Evolutionary conservation across 2,888 invertebrate genomes (phyloP), one percentile per base, ranked within the genome.

Genomic region (Hydroisotoma schaefferi): DNA sequence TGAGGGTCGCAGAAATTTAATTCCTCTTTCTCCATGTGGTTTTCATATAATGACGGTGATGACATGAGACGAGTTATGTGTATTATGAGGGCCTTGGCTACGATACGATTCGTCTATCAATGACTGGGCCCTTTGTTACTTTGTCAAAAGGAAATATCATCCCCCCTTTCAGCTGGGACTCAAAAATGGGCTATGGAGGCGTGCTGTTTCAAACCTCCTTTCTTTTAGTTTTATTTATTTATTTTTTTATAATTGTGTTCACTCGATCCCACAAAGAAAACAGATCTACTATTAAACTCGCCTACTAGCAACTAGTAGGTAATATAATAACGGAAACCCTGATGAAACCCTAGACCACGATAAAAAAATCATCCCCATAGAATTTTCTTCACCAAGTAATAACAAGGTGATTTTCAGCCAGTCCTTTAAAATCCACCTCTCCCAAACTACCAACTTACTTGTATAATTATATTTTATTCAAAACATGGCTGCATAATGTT

Each of bases 51-150:
- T 33, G n/a, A 40, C 20, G n/a, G n/a, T n/a, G n/a, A n/a, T n/a
- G n/a, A 40, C 40, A 15, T 40, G n/a, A 18, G 20, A 5, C 5
- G 15, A 40, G 15, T 5, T 5, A 40, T 40, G n/a, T 40, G n/a
- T 40, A 18, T 40, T 40, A 40, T 40, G 20, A 40, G 40, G 40
- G 8, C 40, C 20, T 40, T 40, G 8, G 20, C n/a, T n/a, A n/a
- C n/a, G n/a, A n/a, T n/a, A n/a, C n/a, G 40, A 40, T 40, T 55
- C 55, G 62, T 48, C 62, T 63, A 55, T 62, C 62, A 60, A 60
- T 60, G 57, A 44, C 58, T 51, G 57, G 55, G 51, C 49, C 54
- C 58, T 55, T 61, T 58, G 49, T 52, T 52, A 37, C 59, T 43
- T 57, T 58, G 46, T 49, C 49, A 40, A 57, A 63, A 63, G 44